Evolutionary conservation across 92 coral and sea anemone genomes (phyloP).

Genomic region (Pocillopora grandis): DNA sequence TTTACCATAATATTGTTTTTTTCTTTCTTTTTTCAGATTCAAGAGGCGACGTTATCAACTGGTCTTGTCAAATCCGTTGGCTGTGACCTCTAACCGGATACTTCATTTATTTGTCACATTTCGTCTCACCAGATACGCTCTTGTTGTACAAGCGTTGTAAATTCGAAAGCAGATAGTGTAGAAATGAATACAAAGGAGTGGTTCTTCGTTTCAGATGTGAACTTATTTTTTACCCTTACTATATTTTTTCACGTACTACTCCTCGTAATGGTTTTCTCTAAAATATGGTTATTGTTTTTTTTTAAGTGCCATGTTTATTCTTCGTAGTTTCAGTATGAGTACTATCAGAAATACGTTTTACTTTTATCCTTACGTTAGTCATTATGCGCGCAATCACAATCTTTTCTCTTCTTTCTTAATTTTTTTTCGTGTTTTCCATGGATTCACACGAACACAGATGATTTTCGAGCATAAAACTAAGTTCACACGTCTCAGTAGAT

Average conservation of each 20-base stretch:
- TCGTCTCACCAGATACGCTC: background rate
- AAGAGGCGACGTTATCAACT: conserved; percentile 88
- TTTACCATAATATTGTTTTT: background rate
- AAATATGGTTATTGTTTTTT: background rate
- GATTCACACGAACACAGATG: background rate
- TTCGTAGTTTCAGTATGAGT: background rate
- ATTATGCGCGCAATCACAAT: background rate
- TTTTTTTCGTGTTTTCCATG: background rate
- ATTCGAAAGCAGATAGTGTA: background rate
- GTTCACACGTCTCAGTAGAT: background rate
- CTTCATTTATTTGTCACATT: background rate
- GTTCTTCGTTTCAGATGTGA: background rate
- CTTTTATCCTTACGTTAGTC: too few relatives aligned
- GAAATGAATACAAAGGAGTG: background rate
- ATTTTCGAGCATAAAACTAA: background rate
- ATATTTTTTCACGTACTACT: background rate
- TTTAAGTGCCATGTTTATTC: background rate
- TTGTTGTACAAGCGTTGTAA: background rate
- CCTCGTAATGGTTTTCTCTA: background rate
- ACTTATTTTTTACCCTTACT: background rate
- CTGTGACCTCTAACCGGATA: conserved; percentile 51
- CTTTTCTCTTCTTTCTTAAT: background rate
- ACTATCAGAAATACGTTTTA: background rate
- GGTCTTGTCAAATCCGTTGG: conserved; percentile 83
- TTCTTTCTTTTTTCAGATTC: conserved; percentile 56